A percentile compares a stretch with the other conserved stretches of the same genome.
Conservation (phyloP, 1,140 invertebrate species). For the Drosophila watanabei region DNA sequence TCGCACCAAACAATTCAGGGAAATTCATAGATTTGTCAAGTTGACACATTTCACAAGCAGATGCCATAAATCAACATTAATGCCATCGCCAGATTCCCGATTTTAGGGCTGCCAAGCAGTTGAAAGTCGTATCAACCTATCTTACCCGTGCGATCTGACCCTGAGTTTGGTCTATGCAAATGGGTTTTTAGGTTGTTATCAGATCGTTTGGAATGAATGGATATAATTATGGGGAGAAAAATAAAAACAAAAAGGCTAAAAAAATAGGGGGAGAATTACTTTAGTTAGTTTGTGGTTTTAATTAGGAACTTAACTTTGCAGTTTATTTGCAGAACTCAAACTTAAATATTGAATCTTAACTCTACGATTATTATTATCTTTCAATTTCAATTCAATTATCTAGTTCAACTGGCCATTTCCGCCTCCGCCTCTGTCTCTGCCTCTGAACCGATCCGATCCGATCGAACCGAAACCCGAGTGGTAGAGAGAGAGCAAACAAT, state of each 20-base stretch:
- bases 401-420: slow-evolving; percentile 49
- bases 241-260: not conserved
- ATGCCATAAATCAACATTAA: slow-evolving; percentile 20
- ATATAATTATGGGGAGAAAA: not conserved
- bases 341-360: not conserved
- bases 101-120: not conserved
- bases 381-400: slow-evolving; percentile 30
- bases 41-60: slow-evolving; percentile 12
- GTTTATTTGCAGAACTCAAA: not conserved
- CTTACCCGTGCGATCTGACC: slow-evolving; percentile 6
- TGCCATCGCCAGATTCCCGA: not conserved
- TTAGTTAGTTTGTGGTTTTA: not conserved
- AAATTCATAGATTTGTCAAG: not conserved
- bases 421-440: slow-evolving; percentile 1
- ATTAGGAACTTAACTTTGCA: not conserved
- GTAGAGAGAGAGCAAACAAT: slow-evolving; percentile 31
- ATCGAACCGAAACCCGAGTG: slow-evolving; percentile 2
- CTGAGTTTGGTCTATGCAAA: slow-evolving; percentile 16
- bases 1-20: slow-evolving; percentile 3
- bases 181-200: slow-evolving; percentile 1
- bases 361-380: not conserved
- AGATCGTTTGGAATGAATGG: slow-evolving; percentile 1
- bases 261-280: not conserved
- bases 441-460: not conserved
- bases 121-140: slow-evolving; percentile 3